Evolutionary conservation across 1,140 invertebrate genomes (phyloP).

Genomic region (Neomicropteryx cornuta): DNA sequence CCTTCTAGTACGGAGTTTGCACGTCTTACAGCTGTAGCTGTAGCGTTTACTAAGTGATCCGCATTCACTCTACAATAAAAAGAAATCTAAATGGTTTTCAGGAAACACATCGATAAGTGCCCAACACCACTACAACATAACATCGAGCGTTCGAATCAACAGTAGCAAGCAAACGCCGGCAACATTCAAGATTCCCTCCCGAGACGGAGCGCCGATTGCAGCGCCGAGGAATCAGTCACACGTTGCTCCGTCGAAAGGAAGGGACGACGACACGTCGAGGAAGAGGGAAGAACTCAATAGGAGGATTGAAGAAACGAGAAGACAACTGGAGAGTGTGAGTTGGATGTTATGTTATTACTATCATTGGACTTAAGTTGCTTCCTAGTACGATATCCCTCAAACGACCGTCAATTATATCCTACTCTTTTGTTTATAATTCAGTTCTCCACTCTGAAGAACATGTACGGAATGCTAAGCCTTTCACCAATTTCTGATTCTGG

Average conservation of each 20-base stretch:
- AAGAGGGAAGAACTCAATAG: constrained; percentile 74
- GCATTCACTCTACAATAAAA: too few species aligned
- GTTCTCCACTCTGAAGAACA: too few species aligned
- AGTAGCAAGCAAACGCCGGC: background rate
- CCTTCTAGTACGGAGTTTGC: too few species aligned
- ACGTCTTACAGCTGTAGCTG: too few species aligned
- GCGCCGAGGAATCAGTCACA: constrained; percentile 36
- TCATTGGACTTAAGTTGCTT: too few species aligned
- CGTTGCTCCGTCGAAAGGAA: constrained; percentile 42
- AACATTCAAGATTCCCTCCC: too few species aligned
- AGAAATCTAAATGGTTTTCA: too few species aligned
- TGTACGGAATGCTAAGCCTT: too few species aligned
- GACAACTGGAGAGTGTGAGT: constrained; percentile 80
- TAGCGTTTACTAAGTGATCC: too few species aligned
- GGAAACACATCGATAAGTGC: constrained; percentile 15
- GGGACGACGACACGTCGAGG: constrained; percentile 54
- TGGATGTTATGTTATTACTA: background rate
- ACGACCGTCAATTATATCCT: too few species aligned
- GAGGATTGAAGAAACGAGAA: constrained; percentile 76
- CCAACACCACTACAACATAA: constrained; percentile 12
- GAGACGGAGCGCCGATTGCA: constrained; percentile 26
- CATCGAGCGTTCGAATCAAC: constrained; percentile 1
- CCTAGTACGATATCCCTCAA: too few species aligned
- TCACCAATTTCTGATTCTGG: constrained; percentile 4
- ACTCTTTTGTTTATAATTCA: too few species aligned